These are phyloP conservation scores for Drosophila tristis DNA, from an alignment of 1,140 invertebrate genomes.

Conservation along the genomic window DNA sequence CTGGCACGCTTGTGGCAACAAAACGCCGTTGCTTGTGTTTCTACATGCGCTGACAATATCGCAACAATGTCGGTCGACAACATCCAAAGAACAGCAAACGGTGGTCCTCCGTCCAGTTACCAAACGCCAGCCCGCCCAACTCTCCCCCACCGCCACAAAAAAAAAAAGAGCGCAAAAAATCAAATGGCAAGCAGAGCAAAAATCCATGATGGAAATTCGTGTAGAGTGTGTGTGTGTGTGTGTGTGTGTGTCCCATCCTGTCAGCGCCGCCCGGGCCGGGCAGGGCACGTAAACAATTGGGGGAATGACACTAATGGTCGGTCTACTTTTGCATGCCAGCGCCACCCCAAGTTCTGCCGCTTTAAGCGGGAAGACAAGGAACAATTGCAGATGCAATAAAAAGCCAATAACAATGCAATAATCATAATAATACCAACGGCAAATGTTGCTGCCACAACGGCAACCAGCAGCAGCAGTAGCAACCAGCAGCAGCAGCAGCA, in stretches of 20 bases:
- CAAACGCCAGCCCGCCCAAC: neutral
- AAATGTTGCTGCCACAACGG: conserved; percentile 46
- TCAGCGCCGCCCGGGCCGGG: conserved; percentile 7
- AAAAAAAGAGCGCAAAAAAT: conserved; percentile 34
- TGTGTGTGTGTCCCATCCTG: conserved; percentile 12
- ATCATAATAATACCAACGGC: conserved; percentile 77
- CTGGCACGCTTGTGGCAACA: conserved; percentile 64
- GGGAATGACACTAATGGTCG: conserved; percentile 38
- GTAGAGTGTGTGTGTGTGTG: conserved; percentile 2
- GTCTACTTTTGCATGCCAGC: conserved; percentile 44
- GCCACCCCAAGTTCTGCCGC: conserved; percentile 7
- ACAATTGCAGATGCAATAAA: conserved; percentile 74
- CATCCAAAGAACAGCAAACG: conserved; percentile 54
- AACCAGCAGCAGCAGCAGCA: conserved; percentile 14
- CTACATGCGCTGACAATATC: conserved; percentile 74
- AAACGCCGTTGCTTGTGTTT: conserved; percentile 57
- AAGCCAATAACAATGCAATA: conserved; percentile 81
- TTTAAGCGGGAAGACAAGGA: conserved; percentile 57
- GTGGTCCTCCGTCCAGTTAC: neutral
- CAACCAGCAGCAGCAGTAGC: conserved; percentile 18
- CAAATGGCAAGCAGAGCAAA: conserved; percentile 44
- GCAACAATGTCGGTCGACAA: conserved; percentile 67
- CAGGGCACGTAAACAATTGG: conserved; percentile 61
- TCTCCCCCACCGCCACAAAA: neutral
- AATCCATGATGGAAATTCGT: conserved; percentile 46